phyloP scores from a whole-genome alignment of 2,888 invertebrate species.

The Habrosyne pyritoides region DNA sequence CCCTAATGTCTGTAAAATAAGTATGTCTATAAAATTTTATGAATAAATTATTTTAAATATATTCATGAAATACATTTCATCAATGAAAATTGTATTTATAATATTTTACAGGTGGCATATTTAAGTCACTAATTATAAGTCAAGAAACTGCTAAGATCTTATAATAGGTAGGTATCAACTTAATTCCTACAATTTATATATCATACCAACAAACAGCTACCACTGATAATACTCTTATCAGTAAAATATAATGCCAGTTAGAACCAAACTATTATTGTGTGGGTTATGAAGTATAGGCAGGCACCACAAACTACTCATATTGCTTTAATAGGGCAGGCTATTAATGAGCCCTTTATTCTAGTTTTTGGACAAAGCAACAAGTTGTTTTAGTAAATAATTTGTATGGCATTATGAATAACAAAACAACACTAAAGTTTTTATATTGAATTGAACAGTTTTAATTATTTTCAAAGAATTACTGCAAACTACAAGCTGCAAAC shows the following conservation, averaged over 20 bases:
- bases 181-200: not conserved
- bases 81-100: not conserved
- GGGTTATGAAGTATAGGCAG: not conserved
- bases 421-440: not conserved
- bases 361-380: not conserved
- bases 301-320: not conserved
- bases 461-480: too few species aligned
- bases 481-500: not conserved
- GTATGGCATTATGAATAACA: not conserved
- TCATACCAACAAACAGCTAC: not conserved
- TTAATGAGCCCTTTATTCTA: not conserved
- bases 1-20: not conserved
- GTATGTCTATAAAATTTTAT: not conserved
- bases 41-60: not conserved
- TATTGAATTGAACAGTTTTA: too few species aligned
- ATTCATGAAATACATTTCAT: too few species aligned
- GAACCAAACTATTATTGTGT: not conserved
- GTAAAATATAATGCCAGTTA: constrained; percentile 3
- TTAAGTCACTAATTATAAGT: not conserved
- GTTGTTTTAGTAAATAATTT: not conserved
- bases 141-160: not conserved
- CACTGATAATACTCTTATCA: constrained; percentile 5
- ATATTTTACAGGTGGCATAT: not conserved
- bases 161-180: not conserved
- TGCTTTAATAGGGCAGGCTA: not conserved